A percentile compares a stretch with the other conserved stretches of the same genome.
These are phyloP conservation scores for Graptemys geographica DNA, from an alignment of 2,797 vertebrate species.

Conservation along the genomic window DNA sequence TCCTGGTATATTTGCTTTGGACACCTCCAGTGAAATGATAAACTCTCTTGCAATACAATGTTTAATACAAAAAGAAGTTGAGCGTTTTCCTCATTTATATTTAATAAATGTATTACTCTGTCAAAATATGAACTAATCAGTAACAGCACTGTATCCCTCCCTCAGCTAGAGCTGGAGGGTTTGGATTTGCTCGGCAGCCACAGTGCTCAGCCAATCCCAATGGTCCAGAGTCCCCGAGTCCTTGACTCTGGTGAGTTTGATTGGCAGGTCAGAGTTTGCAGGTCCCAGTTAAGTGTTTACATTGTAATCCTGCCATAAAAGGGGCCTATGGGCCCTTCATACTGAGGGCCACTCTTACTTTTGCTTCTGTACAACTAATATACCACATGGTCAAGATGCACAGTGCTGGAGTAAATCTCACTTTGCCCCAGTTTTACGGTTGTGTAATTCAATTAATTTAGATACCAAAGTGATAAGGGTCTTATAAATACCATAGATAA, in stretches of 20 bases:
- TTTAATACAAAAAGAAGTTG: neutral
- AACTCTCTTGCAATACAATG: slow-evolving; percentile 10
- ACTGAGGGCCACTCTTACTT: neutral
- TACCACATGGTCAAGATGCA: neutral
- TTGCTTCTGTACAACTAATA: neutral
- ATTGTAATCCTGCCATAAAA: neutral
- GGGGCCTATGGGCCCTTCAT: neutral
- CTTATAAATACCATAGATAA: neutral
- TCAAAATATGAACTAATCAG: neutral
- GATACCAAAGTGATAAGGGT: neutral
- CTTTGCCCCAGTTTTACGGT: neutral
- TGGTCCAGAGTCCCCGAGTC: too few relatives aligned
- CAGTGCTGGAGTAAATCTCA: neutral
- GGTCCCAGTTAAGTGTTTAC: neutral
- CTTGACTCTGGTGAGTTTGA: neutral
- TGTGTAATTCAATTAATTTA: neutral
- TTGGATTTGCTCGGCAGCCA: neutral
- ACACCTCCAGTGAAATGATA: neutral
- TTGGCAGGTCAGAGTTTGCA: neutral
- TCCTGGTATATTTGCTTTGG: slow-evolving; percentile 5
- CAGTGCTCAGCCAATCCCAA: neutral
- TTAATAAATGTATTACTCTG: neutral
- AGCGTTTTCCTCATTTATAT: neutral
- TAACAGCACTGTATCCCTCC: neutral
- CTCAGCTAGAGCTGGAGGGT: neutral